Conservation (phyloP, 2,888 invertebrate genomes). For the Catocala nupta region DNA sequence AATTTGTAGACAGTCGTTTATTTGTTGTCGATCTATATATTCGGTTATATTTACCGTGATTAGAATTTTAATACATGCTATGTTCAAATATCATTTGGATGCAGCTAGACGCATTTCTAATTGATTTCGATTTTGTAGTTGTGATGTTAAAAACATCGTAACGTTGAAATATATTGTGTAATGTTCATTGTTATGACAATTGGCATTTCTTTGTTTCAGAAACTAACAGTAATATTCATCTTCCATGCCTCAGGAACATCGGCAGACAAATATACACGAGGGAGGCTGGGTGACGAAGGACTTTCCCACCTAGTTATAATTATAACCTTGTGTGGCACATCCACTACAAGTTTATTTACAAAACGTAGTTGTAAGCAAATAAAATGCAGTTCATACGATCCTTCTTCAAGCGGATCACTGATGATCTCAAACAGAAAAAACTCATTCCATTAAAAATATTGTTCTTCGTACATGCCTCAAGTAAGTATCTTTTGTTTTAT, state of each 20-base stretch:
- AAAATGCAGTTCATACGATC: constrained; percentile 88
- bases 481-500: constrained; percentile 84
- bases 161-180: too few relatives aligned
- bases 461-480: constrained; percentile 93
- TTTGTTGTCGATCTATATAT: too few relatives aligned
- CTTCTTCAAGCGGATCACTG: constrained; percentile 89
- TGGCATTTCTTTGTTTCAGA: constrained; percentile 63
- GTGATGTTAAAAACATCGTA: too few relatives aligned
- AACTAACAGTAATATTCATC: constrained; percentile 50
- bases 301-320: constrained; percentile 68
- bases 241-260: constrained; percentile 77
- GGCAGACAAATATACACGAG: constrained; percentile 61
- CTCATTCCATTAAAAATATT: constrained; percentile 91
- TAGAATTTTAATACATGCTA: too few relatives aligned
- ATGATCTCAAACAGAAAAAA: constrained; percentile 91
- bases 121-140: too few relatives aligned
- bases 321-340: constrained; percentile 13
- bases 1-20: too few relatives aligned
- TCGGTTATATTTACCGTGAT: too few relatives aligned
- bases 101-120: too few relatives aligned
- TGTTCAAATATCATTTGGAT: too few relatives aligned
- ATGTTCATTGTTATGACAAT: background rate
- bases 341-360: constrained; percentile 7
- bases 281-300: constrained; percentile 69
- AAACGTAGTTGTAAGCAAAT: constrained; percentile 35